Evolutionary conservation across 1,140 invertebrate genomes (phyloP), one percentile per base, ranked within the genome.

Genomic region (Drosophila ercepeae): DNA sequence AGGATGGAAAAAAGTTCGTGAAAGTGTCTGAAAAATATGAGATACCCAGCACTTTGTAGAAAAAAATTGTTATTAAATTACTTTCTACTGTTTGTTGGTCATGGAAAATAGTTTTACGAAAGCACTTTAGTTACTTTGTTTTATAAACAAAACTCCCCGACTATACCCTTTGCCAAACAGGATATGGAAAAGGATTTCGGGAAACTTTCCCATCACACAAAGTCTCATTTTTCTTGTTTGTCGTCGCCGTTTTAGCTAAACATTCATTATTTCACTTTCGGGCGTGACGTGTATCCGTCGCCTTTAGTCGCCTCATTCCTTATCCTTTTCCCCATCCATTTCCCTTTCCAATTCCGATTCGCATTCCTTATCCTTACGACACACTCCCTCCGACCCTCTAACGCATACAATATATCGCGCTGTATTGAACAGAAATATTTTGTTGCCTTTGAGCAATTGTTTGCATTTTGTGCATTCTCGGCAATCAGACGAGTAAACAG

Each of bases 201-300:
- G 23, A 34, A 49, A 25, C 46, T 46, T 60, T 48, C 27, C 34
- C 39, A 32, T 29, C 9, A 41, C 19, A 52, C 36, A 27, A 48
- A 54, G 63, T 45, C 57, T 39, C 59, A 77, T 78, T 73, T 68
- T 49, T 63, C 61, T 53, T 63, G 42, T 69, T 77, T 49, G 61
- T 45, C 55, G 53, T 16, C 64, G 25, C 55, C 34, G 49, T 45
- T 39, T 52, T 42, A 32, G 53, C 63, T 74, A 53, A 70, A 65
- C 58, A 48, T 74, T 78, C 64, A 74, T 74, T 79, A 64, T 57
- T 59, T 70, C 60, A 32, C 32, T 8, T 57, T 53, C 36, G 18
- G 41, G 16, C 67, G 39, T 42, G 44, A 73, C 42, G 61, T 34
- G 58, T 73, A 74, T 79, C 65, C 52, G 75, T 60, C 75, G 63